Base-by-base conservation (phyloP, 1,140 invertebrate genomes). In the Cyclina sinensis region DNA sequence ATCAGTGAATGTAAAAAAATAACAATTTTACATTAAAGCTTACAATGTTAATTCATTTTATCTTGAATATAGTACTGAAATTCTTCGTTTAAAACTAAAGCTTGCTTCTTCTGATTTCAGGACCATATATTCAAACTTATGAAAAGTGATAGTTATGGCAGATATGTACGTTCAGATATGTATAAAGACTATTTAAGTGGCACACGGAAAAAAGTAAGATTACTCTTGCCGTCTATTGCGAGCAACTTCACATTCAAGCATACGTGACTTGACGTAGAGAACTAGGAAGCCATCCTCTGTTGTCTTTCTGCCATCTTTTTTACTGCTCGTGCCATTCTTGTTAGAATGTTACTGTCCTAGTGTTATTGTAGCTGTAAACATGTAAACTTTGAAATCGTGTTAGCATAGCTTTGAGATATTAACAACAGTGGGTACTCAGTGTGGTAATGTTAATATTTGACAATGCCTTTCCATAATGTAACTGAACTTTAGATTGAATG, bases 61-160 rank as follows among this genome's bases (percentile, higher is more conserved):
- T n/a, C n/a, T n/a, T n/a, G n/a, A n/a, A n/a, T n/a, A n/a, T n/a
- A n/a, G n/a, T n/a, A n/a, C n/a, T n/a, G n/a, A n/a, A n/a, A n/a
- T n/a, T n/a, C n/a, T n/a, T n/a, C n/a, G 4, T 43, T 43, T 43
- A 43, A 43, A 14, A 43, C 43, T 43, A 43, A 43, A 7, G 14
- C 43, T 7, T 62, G 18, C 27, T 62, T 62, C 7, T 62, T 62
- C 78, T 39, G 86, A 18, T 86, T 90, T 90, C 96, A 99, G 98
- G 98, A 99, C 12, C 99, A 99, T 96, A 99, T 99, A 39, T 99
- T 99, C 96, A 99, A 99, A 94, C 96, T 99, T 86, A 99, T 99
- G 99, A 99, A 99, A 95, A 99, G 98, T 92, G 99, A 99, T 95
- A 99, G 98, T 92, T 99, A 99, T 94, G 99, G 98, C 57, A 97